These are phyloP conservation scores for Augochlora pura DNA, from an alignment of 1,140 invertebrate genomes.

Conservation along the genomic window DNA sequence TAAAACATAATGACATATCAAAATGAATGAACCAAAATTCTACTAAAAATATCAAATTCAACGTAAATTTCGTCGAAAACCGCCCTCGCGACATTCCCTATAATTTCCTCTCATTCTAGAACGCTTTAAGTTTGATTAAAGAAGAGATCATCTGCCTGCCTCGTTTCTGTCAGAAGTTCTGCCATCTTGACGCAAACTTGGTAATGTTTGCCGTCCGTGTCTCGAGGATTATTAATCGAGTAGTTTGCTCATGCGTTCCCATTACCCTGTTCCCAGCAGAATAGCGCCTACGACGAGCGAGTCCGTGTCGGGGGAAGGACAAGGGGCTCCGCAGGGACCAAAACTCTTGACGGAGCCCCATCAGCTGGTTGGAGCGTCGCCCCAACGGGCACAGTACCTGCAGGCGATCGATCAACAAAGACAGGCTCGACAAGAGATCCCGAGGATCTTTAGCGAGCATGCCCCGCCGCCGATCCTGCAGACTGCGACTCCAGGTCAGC, in stretches of 20 bases:
- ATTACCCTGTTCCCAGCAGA: conserved; percentile 45
- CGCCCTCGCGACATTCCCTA: too few species aligned
- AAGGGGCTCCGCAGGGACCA: conserved; percentile 85
- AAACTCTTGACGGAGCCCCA: conserved; percentile 85
- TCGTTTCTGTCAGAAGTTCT: too few species aligned
- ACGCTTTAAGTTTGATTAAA: too few species aligned
- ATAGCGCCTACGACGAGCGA: conserved; percentile 68
- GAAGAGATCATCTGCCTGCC: too few species aligned
- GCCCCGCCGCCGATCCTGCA: conserved; percentile 64
- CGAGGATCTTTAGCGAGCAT: conserved; percentile 75
- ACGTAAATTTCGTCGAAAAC: too few species aligned
- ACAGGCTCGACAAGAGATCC: conserved; percentile 71
- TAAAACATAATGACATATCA: too few species aligned
- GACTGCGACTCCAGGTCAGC: conserved; percentile 70
- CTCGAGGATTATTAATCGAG: too few species aligned
- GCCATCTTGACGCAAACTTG: too few species aligned
- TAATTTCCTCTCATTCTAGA: too few species aligned
- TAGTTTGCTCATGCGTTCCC: background rate
- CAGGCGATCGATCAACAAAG: conserved; percentile 63
- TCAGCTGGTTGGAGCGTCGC: conserved; percentile 66
- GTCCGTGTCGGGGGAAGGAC: conserved; percentile 84
- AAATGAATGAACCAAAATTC: too few species aligned
- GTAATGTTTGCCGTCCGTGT: too few species aligned
- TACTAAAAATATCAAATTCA: too few species aligned
- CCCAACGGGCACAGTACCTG: conserved; percentile 62